These are phyloP conservation scores for Actinia equina DNA, from an alignment of 64 coral and sea anemone genomes.

Conservation along the genomic window DNA sequence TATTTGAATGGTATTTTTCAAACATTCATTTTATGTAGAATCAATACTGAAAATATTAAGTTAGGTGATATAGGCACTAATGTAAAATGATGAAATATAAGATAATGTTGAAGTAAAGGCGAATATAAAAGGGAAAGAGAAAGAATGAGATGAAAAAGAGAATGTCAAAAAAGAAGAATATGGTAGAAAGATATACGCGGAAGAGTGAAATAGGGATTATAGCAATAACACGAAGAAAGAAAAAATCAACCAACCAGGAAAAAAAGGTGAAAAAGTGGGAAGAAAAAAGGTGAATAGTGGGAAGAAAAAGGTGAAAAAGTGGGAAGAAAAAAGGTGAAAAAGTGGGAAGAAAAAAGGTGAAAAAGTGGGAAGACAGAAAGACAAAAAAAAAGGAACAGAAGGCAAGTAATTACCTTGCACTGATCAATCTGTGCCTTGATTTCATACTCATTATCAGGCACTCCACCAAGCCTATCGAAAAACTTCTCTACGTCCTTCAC, in stretches of 20 bases:
- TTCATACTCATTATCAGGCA: constrained; percentile 78
- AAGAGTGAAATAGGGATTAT: too few species aligned
- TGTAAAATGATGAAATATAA: too few species aligned
- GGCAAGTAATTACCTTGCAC: constrained; percentile 50
- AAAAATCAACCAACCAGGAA: neutral
- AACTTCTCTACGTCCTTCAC: constrained; percentile 76
- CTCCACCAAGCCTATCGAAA: constrained; percentile 50
- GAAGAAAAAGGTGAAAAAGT: neutral
- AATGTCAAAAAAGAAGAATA: neutral
- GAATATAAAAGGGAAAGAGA: neutral
- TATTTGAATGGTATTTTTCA: too few species aligned
- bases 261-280: neutral
- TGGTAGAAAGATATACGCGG: too few species aligned
- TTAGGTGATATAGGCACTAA: too few species aligned
- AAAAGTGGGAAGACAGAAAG: neutral
- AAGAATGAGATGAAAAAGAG: neutral
- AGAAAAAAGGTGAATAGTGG: neutral
- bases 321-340: neutral
- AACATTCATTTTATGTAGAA: too few species aligned
- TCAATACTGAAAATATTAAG: too few species aligned
- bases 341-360: neutral
- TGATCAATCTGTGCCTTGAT: constrained; percentile 80
- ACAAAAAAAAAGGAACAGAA: neutral
- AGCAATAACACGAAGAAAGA: neutral
- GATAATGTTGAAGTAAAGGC: too few species aligned